phyloP scores from a whole-genome alignment of 2,797 vertebrate genomes.

The Diplodus puntazzo region DNA sequence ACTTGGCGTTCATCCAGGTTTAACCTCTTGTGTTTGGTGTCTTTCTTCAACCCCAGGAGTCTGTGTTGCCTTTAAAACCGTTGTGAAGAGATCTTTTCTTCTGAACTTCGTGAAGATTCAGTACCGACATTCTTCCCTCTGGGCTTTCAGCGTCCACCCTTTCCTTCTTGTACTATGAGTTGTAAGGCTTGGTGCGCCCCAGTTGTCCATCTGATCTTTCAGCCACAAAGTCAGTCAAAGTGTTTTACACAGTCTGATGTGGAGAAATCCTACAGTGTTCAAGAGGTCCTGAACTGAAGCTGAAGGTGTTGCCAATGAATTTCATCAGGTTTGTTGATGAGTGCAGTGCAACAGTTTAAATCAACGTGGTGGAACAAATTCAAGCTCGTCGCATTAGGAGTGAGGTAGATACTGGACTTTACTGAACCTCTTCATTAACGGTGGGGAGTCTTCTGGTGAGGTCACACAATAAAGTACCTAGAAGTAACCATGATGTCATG shows the following conservation, averaged over 20 bases:
- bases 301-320: conserved; percentile 4
- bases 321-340: background rate
- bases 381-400: background rate
- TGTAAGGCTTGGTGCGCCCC: conserved; percentile 24
- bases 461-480: conserved; percentile 21
- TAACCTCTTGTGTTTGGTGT: background rate
- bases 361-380: conserved; percentile 44
- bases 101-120: conserved; percentile 5
- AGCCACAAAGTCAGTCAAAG: background rate
- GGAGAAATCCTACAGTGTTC: background rate
- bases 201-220: conserved; percentile 10
- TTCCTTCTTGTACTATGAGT: conserved; percentile 1
- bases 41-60: background rate
- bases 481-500: conserved; percentile 10
- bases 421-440: conserved; percentile 18
- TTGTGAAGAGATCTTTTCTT: conserved; percentile 6
- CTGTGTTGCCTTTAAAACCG: conserved; percentile 2
- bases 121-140: background rate
- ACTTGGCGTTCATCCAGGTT: background rate
- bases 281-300: background rate
- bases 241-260: background rate
- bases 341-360: background rate
- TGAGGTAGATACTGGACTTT: background rate
- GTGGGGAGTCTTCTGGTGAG: conserved; percentile 24
- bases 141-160: background rate